These are phyloP conservation scores for Pseudopleuronectes americanus DNA, from an alignment of 2,797 vertebrate genomes.

Conservation along the genomic window DNA sequence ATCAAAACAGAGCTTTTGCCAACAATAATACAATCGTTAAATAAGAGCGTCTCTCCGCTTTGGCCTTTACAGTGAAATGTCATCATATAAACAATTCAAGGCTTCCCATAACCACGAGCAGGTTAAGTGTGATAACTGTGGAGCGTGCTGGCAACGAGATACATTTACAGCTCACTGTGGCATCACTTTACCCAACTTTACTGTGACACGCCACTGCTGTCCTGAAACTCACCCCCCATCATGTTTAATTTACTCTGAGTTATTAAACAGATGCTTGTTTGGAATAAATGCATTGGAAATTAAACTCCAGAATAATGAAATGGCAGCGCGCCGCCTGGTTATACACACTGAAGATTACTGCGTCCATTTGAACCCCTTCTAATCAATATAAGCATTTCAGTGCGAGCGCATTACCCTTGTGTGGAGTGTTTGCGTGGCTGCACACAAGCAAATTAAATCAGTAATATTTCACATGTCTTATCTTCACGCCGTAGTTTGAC, in stretches of 20 bases:
- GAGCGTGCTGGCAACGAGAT: slow-evolving; percentile 59
- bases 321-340: slow-evolving; percentile 59
- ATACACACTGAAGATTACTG: slow-evolving; percentile 59
- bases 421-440: slow-evolving; percentile 43
- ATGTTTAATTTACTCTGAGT: slow-evolving; percentile 79
- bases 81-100: slow-evolving; percentile 53
- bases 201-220: slow-evolving; percentile 51
- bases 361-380: slow-evolving; percentile 57
- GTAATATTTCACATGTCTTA: slow-evolving; percentile 44
- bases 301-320: slow-evolving; percentile 69
- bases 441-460: slow-evolving; percentile 47
- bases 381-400: slow-evolving; percentile 68
- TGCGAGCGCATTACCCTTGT: slow-evolving; percentile 26
- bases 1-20: slow-evolving; percentile 19
- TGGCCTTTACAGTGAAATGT: slow-evolving; percentile 50
- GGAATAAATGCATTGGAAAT: slow-evolving; percentile 77
- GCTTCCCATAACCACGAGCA: slow-evolving; percentile 50
- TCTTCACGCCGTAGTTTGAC: slow-evolving; percentile 25
- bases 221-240: slow-evolving; percentile 74
- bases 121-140: slow-evolving; percentile 61
- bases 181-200: slow-evolving; percentile 51
- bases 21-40: slow-evolving; percentile 14
- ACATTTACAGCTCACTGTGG: slow-evolving; percentile 67
- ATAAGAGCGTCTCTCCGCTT: slow-evolving; percentile 11
- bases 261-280: slow-evolving; percentile 78